Percentiles rank a stretch among this genome's conserved stretches.
Conservation (phyloP, 30 jellyfish, hydroid and myxozoan genomes). For the Aurelia coerulea region DNA sequence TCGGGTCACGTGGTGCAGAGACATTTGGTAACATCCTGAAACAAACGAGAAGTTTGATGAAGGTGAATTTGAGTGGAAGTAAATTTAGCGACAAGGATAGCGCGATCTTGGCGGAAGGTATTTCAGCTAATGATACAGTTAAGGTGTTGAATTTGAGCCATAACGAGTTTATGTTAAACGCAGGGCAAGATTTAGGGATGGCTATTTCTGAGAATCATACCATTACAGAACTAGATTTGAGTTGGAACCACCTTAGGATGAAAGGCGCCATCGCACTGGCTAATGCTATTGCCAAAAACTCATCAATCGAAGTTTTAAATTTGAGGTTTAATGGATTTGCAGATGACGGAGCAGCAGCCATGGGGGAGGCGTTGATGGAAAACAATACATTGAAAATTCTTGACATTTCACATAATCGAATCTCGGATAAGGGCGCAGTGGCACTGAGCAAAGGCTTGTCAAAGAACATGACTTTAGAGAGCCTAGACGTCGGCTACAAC, state of each 20-base stretch:
- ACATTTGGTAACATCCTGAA: conserved; percentile 27
- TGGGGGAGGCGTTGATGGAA: conserved; percentile 50
- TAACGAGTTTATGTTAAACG: conserved; percentile 55
- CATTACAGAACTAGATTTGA: conserved; percentile 57
- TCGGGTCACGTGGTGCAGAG: conserved; percentile 62
- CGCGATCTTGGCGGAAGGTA: conserved; percentile 23
- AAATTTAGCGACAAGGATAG: conserved; percentile 62
- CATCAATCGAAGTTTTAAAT: conserved; percentile 44
- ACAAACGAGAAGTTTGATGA: conserved; percentile 29
- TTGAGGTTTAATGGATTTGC: conserved; percentile 79
- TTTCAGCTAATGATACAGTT: conserved; percentile 54
- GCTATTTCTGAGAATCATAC: conserved; percentile 45
- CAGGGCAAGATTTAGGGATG: conserved; percentile 51
- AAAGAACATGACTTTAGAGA: conserved; percentile 55
- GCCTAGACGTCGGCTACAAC: conserved; percentile 73
- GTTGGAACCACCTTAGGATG: conserved; percentile 86
- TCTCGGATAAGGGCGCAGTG: conserved; percentile 80
- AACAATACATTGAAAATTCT: conserved; percentile 66
- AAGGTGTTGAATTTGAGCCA: conserved; percentile 61
- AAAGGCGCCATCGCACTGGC: conserved; percentile 75
- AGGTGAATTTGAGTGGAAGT: conserved; percentile 56
- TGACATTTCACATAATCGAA: conserved; percentile 71
- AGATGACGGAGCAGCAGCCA: conserved; percentile 78
- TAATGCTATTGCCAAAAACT: conserved; percentile 55
- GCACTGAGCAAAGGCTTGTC: conserved; percentile 64